Base-by-base conservation (phyloP, 2,888 invertebrate species). In the Colletes collaris region DNA sequence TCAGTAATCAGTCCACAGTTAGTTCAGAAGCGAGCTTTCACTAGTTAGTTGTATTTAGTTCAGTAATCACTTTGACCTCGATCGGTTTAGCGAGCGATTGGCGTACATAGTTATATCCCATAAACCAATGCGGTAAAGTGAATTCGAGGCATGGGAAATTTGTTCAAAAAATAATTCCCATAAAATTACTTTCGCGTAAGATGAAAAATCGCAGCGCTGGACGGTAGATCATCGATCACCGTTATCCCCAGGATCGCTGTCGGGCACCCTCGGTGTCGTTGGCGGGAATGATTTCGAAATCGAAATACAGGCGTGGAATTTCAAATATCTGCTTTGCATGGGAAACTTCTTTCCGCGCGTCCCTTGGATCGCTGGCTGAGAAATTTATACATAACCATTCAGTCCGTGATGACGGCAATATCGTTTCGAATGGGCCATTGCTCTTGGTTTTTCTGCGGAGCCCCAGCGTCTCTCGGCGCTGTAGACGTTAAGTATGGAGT, bases 261-360 rank as follows among this genome's bases (percentile, higher is more conserved):
- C 53, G 19, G 52, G 50, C 55, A 10, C 19, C 40, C 68, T 62
- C 46, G 60, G 53, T 52, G 66, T 53, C 60, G 62, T 55, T 59
- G 19, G 8, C 46, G 10, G 58, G n/a, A 27, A 11, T 59, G 37
- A 72, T 69, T 16, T 71, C 44, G 44, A 69, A 62, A 77, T 71
- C 79, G 82, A 66, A 65, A 72, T 86, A 79, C 79, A 84, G 83
- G 82, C 81, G 82, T 82, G 87, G 91, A 91, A 91, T 91, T 90
- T 88, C 89, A 90, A 90, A 88, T 89, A 88, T 88, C 91, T 88
- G 84, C 82, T 91, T 90, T 89, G 90, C 89, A 90, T 91, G 88
- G 76, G 56, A 81, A 82, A 84, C 85, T 79, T 75, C 62, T 74
- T 79, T 68, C 75, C 50, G 60, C 59, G 67, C 52, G 77, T 60